Evolutionary conservation across 1,140 invertebrate genomes (phyloP), one percentile per base, ranked within the genome.

Genomic region (Neodiprion pinetum): DNA sequence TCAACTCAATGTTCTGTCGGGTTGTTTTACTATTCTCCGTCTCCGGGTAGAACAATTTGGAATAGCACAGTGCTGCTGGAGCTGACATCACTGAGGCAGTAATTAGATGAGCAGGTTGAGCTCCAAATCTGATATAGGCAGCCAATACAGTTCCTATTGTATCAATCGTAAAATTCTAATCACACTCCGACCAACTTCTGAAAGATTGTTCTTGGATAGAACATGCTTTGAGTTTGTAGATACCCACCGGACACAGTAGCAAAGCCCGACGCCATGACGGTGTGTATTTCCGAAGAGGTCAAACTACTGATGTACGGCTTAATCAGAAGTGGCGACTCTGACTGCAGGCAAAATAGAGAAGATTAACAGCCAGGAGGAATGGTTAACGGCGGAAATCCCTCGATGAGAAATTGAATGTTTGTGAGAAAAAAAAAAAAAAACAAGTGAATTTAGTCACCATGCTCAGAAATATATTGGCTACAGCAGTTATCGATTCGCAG

Each of bases 21-120:
- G 90, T 92, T 1, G 96, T 95, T 76, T 91, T 88, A 4, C 94
- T 93, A 72, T 92, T 88, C 81, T 95, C 93, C 0, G 93, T 95
- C 90, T 99, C 98, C 0, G 98, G 98, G 89, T 96, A 95, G 78
- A 98, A 91, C 8, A 99, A 88, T 87, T 99, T 99, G 1, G 96
- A 92, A 75, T 93, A 95, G 79, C 94, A 95, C 7, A 99, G 88
- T 0, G 97, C 94, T 40, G 96, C 96, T 0, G 98, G 97, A 0
- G 97, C 97, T 0, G 96, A 96, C 97, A 99, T 99, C 0, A 99
- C 93, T 67, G 95, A 96, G 0, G 98, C 96, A 0, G 96, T 96
- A 69, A 99, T 92, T 21, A 96, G 86, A 86, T 96, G 93, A 0
- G 92, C 90, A 1, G 96, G 91, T 75, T 94, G 91, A 7, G 97